Evolutionary conservation across 2,888 invertebrate species (phyloP).

Genomic region (Rhodophaea formosa): DNA sequence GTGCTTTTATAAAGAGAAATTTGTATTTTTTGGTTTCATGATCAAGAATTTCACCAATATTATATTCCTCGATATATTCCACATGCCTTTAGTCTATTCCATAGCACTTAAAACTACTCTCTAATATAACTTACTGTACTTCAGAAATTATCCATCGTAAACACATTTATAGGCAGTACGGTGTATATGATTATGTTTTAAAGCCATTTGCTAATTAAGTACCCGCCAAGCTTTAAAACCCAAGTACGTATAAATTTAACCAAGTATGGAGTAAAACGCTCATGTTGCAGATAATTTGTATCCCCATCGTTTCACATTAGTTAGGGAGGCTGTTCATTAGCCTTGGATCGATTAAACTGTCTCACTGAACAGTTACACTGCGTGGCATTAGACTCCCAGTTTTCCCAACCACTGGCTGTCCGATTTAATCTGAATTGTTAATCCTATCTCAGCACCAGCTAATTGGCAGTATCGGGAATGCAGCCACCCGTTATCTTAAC

Average conservation of each 20-base stretch:
- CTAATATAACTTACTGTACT: too few relatives aligned
- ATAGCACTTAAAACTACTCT: too few relatives aligned
- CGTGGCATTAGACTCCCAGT: slow-evolving; percentile 25
- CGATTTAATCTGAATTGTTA: slow-evolving; percentile 72
- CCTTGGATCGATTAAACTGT: slow-evolving; percentile 52
- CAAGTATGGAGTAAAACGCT: background rate
- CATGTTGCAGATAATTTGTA: slow-evolving; percentile 21
- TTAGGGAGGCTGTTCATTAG: slow-evolving; percentile 48
- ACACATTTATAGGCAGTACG: background rate
- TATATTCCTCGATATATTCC: too few relatives aligned
- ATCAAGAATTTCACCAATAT: too few relatives aligned
- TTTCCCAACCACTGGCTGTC: slow-evolving; percentile 41
- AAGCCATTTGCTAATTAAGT: slow-evolving; percentile 13
- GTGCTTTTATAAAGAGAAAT: too few relatives aligned
- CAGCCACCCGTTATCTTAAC: slow-evolving; percentile 38
- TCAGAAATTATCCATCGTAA: background rate
- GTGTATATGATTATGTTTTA: slow-evolving; percentile 9
- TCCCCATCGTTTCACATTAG: slow-evolving; percentile 40
- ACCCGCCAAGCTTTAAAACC: background rate
- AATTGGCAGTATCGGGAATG: slow-evolving; percentile 62
- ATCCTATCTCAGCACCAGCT: slow-evolving; percentile 58
- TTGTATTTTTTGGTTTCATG: too few relatives aligned
- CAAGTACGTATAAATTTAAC: slow-evolving; percentile 9
- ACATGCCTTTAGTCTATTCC: too few relatives aligned
- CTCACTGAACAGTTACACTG: slow-evolving; percentile 19